Conservation (phyloP, 2,113 vertebrate genomes). For the Alethe castanea region DNA sequence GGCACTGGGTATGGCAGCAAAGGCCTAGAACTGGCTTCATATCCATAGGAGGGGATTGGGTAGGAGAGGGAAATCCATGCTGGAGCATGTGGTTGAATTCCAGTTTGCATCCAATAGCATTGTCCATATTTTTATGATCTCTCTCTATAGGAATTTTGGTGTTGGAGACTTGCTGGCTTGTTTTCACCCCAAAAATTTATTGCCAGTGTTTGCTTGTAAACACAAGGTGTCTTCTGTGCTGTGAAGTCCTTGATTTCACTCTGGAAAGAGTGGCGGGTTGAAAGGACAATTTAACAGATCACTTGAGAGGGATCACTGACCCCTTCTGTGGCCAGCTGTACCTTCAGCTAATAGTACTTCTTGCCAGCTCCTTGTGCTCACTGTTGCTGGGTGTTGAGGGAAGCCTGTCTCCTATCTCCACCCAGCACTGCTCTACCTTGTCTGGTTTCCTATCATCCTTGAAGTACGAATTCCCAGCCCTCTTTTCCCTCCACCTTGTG, state of each 20-base stretch:
- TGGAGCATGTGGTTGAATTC: background rate
- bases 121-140: background rate
- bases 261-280: background rate
- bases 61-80: background rate
- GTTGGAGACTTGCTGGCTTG: background rate
- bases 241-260: background rate
- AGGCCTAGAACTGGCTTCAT: background rate
- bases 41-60: background rate
- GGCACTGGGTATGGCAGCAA: background rate
- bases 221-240: background rate
- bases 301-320: background rate
- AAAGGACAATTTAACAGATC: background rate
- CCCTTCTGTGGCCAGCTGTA: background rate
- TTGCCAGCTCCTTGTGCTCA: background rate
- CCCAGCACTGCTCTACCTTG: background rate
- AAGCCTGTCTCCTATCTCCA: background rate
- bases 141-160: rapidly evolving
- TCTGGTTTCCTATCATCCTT: background rate
- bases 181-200: background rate
- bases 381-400: background rate
- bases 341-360: background rate
- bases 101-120: background rate
- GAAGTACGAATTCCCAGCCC: rapidly evolving
- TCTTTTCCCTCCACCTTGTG: background rate
- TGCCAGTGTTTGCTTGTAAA: background rate